These are phyloP conservation scores for Galeopterus variegatus DNA, from an alignment of 2,113 vertebrate genomes.

Conservation along the genomic window DNA sequence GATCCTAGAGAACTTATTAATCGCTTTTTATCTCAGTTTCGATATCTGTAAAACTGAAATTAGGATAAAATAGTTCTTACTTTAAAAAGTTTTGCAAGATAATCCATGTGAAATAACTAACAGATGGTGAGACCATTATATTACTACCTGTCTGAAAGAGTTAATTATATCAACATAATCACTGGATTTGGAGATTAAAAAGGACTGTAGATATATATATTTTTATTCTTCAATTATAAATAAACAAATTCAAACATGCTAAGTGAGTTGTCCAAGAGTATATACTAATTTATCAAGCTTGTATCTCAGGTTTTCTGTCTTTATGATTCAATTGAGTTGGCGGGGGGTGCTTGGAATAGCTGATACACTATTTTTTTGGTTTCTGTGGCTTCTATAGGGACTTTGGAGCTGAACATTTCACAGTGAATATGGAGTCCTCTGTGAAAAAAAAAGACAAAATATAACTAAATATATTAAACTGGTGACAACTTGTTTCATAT, in stretches of 20 bases:
- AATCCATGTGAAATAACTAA: not conserved
- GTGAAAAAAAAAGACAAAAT: not conserved
- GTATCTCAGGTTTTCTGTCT: not conserved
- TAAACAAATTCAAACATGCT: not conserved
- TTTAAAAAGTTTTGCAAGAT: not conserved
- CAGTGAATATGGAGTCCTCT: not conserved
- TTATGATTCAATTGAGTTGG: not conserved
- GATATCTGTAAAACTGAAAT: not conserved
- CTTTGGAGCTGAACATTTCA: not conserved
- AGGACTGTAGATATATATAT: not conserved
- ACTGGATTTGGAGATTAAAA: not conserved
- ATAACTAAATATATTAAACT: conserved; percentile 16
- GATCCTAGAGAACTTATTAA: not conserved
- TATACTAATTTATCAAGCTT: not conserved
- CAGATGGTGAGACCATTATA: not conserved
- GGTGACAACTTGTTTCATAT: not conserved
- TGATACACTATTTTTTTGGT: not conserved
- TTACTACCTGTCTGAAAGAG: not conserved
- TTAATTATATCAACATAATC: not conserved
- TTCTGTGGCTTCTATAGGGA: not conserved
- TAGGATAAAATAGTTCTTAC: not conserved
- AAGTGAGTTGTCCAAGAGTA: not conserved
- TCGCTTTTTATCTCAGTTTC: not conserved
- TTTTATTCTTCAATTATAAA: not conserved
- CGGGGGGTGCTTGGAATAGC: not conserved